Conservation (phyloP, 2,797 vertebrate species). For the Heterohyrax brucei region DNA sequence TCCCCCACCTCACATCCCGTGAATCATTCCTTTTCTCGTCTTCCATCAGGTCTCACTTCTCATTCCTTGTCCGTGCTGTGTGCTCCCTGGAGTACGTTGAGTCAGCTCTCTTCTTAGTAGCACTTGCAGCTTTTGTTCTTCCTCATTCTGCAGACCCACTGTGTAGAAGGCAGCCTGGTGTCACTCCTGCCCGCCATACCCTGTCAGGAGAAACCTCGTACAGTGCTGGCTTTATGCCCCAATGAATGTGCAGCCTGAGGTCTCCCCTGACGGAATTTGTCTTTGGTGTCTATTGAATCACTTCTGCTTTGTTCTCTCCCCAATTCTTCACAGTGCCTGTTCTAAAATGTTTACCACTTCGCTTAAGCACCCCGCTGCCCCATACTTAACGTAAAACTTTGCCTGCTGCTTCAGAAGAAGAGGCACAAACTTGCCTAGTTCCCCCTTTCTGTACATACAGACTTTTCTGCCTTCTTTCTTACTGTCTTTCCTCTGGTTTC, state of each 20-base stretch:
- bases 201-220: background rate
- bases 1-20: background rate
- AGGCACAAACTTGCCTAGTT: background rate
- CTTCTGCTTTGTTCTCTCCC: background rate
- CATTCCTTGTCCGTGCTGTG: conserved; percentile 9
- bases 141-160: conserved; percentile 1
- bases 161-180: background rate
- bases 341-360: conserved; percentile 20
- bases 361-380: background rate
- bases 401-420: background rate
- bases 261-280: background rate
- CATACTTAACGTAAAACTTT: conserved; percentile 21
- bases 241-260: background rate
- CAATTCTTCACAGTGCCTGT: background rate
- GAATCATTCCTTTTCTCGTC: background rate
- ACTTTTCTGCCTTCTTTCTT: background rate
- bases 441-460: background rate
- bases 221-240: background rate
- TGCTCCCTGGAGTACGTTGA: background rate
- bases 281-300: background rate
- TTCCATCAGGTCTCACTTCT: background rate
- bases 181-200: background rate
- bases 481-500: background rate
- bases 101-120: background rate
- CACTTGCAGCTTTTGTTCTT: conserved; percentile 24